A percentile compares a stretch with the other conserved stretches of the same genome.
These are phyloP conservation scores for Pseudois nayaur DNA, from an alignment of 2,113 vertebrate species.

Conservation along the genomic window DNA sequence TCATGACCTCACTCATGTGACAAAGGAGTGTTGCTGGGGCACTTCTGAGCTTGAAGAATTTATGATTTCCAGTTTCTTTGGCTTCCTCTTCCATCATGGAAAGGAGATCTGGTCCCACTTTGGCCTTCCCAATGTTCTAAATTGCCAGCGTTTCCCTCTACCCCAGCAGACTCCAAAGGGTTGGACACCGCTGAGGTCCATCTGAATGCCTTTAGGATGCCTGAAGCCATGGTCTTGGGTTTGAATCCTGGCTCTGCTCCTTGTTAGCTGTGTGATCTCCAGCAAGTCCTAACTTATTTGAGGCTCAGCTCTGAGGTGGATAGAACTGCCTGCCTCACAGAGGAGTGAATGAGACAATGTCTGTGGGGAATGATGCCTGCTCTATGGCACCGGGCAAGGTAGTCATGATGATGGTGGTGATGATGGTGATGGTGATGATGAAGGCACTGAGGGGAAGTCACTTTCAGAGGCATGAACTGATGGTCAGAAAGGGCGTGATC, in stretches of 20 bases:
- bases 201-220: neutral
- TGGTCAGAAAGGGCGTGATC: neutral
- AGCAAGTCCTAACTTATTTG: neutral
- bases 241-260: neutral
- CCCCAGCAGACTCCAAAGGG: neutral
- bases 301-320: neutral
- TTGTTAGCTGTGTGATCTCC: neutral
- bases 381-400: neutral
- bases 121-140: neutral
- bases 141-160: rapidly evolving
- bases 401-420: neutral
- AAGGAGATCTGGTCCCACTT: neutral
- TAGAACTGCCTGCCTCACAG: neutral
- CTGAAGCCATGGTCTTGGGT: neutral
- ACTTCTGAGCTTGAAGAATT: neutral
- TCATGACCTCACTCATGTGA: neutral
- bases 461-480: neutral
- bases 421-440: neutral
- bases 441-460: neutral
- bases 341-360: neutral
- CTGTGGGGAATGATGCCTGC: neutral
- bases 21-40: neutral
- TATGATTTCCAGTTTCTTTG: neutral
- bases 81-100: neutral
- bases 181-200: neutral